Base-by-base conservation (phyloP, 1,140 invertebrate species). In the Calephelis virginiensis region DNA sequence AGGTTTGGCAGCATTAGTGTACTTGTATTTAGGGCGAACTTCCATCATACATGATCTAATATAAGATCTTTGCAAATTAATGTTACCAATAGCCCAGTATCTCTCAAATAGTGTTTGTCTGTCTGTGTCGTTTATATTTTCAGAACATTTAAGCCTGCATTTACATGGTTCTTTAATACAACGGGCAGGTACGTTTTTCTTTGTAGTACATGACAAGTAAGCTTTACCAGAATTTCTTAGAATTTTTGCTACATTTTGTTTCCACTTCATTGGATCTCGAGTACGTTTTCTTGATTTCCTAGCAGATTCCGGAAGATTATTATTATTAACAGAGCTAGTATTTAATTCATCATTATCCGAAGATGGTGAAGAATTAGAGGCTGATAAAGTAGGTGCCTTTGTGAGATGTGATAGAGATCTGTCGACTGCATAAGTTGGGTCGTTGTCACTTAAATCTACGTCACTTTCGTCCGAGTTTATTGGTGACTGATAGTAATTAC, bases 11-110 rank as follows among this genome's bases (percentile, higher is more conserved):
- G n/a, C n/a, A n/a, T n/a, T n/a, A n/a, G n/a, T n/a, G n/a, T n/a
- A 61, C 37, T 61, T 61, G 13, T 61, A 61, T 61, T 9, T 45
- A 43, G 60, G 38, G 1, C 11, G 17, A 40, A 61, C 38, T 61
- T 61, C 60, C 37, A 45, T 40, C 60, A 61, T 61, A 61, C 60
- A 61, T 5, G 60, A 61, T 61, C 38, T 40, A n/a, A 61, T 61
- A n/a, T 61, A 61, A 61, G 1, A 12, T 2, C 60, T 40, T 37
- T 61, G 60, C 37, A 61, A 45, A n/a, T 61, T 12, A 43, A 61
- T 61, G 37, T 61, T 40, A 61, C 37, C 37, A 40, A 61, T 40
- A 12, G 37, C 10, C 60, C 60, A 61, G 7, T 61, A 61, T 43
- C 37, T 43, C 6, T 61, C 37, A 43, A 61, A 61, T 43, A 61